These are phyloP conservation scores for Anarsia innoxiella DNA, from an alignment of 2,888 invertebrate genomes.

Conservation along the genomic window DNA sequence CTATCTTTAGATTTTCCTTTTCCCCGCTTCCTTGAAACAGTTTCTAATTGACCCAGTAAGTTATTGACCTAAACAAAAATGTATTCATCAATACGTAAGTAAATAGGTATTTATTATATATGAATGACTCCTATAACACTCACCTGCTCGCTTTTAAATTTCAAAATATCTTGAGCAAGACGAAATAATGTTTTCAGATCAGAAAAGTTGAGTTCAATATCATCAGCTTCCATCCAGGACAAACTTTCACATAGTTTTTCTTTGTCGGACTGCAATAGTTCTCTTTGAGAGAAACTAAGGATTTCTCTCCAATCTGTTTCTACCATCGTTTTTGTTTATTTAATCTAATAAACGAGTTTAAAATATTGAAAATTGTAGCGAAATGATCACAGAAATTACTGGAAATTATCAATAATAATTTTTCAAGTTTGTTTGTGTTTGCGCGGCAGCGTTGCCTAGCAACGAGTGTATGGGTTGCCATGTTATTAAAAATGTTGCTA, in stretches of 20 bases:
- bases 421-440: constrained; percentile 45
- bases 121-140: constrained; percentile 7
- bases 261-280: constrained; percentile 75
- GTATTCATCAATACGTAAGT: constrained; percentile 1
- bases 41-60: constrained; percentile 48
- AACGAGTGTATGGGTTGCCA: constrained; percentile 23
- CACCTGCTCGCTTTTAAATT: constrained; percentile 82
- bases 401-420: constrained; percentile 76
- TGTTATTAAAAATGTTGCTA: no score
- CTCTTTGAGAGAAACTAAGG: constrained; percentile 68
- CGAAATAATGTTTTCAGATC: constrained; percentile 75
- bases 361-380: no score
- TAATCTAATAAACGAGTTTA: not conserved
- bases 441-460: constrained; percentile 36
- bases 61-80: constrained; percentile 54
- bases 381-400: not conserved
- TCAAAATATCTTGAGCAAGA: constrained; percentile 79
- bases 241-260: constrained; percentile 78
- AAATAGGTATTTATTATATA: not conserved
- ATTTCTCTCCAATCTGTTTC: constrained; percentile 77
- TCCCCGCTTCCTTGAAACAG: constrained; percentile 35
- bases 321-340: constrained; percentile 35
- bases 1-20: constrained; percentile 41
- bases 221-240: constrained; percentile 77
- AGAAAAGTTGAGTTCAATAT: constrained; percentile 71